Base-by-base conservation (phyloP, 1,140 invertebrate genomes). In the Saxidomus purpurata region DNA sequence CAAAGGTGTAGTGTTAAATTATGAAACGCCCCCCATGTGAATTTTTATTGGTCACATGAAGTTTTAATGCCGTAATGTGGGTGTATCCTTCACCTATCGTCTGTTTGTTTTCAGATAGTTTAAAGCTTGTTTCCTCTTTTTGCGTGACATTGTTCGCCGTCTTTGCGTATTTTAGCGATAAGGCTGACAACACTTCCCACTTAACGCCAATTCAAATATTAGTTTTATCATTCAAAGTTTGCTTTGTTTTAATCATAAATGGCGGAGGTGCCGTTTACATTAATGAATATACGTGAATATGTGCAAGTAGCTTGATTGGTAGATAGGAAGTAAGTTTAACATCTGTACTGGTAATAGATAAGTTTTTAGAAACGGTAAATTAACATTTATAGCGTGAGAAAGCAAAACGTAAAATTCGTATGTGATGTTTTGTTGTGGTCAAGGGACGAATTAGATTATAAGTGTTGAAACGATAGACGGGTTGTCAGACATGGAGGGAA, bases 181-280 rank as follows among this genome's bases (percentile, higher is more conserved):
- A 79, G 67, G 43, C 22, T 40, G 40, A 19, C 74, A 43, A 87
- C 55, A 87, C 76, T 87, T 67, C 71, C 71, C 86, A 88, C 86
- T 88, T 88, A 34, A 36, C 34, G 40, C 61, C 28, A 79, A 88
- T 81, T 88, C 74, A 88, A 88, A 88, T 79, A 88, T 88, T 81
- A 88, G 86, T 88, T 88, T 88, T 80, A 88, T 52, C 86, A 79
- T 88, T 71, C 47, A 67, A 38, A 59, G 47, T 71, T 88, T 88
- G 61, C 77, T 71, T 74, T 85, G 83, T 85, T 85, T 85, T 85
- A 71, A 38, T 43, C 38, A n/a, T 74, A 85, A 43, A 85, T 85
- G 83, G 28, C 34, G 49, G 43, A 87, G 76, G 76, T 52, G 76
- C 15, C 76, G 40, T 49, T 79, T 79, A 34, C 67, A 67, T 67